Evolutionary conservation across 2,113 vertebrate species (phyloP), one percentile per base, ranked within the genome.

Genomic region (Mola mola): DNA sequence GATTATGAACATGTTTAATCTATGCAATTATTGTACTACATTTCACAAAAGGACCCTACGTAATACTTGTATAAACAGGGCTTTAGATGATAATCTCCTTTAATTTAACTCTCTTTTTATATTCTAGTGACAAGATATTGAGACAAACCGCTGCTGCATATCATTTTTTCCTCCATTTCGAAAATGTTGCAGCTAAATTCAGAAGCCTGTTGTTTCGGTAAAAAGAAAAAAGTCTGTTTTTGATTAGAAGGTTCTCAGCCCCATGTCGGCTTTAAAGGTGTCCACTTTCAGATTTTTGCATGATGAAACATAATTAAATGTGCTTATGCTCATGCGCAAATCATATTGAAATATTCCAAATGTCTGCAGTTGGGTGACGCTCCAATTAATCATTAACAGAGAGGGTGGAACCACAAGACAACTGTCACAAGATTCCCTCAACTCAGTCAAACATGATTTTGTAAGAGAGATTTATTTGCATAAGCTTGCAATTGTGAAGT

Each of bases 11-110:
- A 65, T 34, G 56, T 31, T 15, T 13, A 47, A 61, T 55, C 34
- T 55, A 57, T 66, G 44, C 19, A 47, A 22, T 41, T 48, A 51
- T 43, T 55, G 21, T 33, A 51, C 41, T 50, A 66, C 42, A 40
- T 22, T 48, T 47, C 40, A 70, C 7, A 43, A 17, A 19, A 29
- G 21, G 33, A 57, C 44, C 48, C 22, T 15, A 34, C 33, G 38
- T 57, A 51, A 38, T 61, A 42, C 43, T 11, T 5, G n/a, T 71
- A 43, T 3, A 12, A 52, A 15, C 22, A 21, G 22, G 17, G 43
- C 11, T 62, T 77, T 48, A 34, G 41, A 72, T 67, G 21, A 15
- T 38, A 33, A 55, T 59, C 20, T 19, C 26, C 0, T 74, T 48
- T 5, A 25, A 64, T 66, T 63, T 25, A n/a, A 38, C 22, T 56